phyloP scores from a whole-genome alignment of 1,140 invertebrate species.

The Dinothrombium tinctorium region DNA sequence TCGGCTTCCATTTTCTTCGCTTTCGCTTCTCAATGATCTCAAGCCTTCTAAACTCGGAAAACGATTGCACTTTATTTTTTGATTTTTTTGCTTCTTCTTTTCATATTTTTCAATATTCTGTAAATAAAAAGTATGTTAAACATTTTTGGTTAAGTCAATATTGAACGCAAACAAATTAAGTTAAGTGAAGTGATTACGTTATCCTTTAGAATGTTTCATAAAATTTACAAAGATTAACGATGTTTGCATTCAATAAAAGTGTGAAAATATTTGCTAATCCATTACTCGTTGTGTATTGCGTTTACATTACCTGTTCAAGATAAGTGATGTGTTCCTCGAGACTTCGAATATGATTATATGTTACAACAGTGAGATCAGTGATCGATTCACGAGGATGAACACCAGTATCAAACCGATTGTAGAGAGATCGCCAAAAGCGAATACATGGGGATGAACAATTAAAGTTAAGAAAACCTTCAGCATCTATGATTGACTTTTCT shows the following conservation, averaged over 20 bases:
- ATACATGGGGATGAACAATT: conserved; percentile 35
- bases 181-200: too few relatives aligned
- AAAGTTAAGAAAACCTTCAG: conserved; percentile 18
- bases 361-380: conserved; percentile 52
- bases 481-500: conserved; percentile 27
- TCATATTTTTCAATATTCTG: background rate
- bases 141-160: background rate
- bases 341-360: conserved; percentile 56
- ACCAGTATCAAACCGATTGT: conserved; percentile 84
- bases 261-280: too few relatives aligned
- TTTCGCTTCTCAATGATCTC: background rate
- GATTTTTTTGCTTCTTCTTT: background rate
- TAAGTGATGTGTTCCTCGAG: conserved; percentile 70
- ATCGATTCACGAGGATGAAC: conserved; percentile 79
- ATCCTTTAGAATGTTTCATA: too few relatives aligned
- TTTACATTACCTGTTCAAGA: conserved; percentile 49
- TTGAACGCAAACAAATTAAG: background rate
- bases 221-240: too few relatives aligned
- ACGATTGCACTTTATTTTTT: background rate
- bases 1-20: background rate
- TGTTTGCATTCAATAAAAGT: too few relatives aligned
- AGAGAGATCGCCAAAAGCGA: conserved; percentile 90
- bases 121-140: conserved; percentile 1
- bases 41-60: background rate
- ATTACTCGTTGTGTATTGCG: too few relatives aligned